A percentile compares a stretch with the other conserved stretches of the same genome.
phyloP scores from a whole-genome alignment of 2,797 vertebrate species.

The Chelidonichthys spinosus region DNA sequence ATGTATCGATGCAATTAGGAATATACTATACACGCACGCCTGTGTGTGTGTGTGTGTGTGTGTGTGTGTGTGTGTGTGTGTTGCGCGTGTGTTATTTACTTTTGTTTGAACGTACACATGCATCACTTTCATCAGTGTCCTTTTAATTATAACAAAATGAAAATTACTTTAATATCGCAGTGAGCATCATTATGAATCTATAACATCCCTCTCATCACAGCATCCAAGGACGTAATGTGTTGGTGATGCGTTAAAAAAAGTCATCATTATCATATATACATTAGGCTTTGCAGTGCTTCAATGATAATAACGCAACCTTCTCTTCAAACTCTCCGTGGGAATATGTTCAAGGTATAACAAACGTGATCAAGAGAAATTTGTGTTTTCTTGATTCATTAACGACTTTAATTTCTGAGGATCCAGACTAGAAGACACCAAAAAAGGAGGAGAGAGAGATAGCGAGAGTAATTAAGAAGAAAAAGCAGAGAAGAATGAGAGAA shows the following conservation, averaged over 20 bases:
- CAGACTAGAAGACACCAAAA: constrained; percentile 8
- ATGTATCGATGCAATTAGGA: constrained; percentile 8
- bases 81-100: constrained; percentile 15
- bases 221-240: constrained; percentile 14
- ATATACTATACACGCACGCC: neutral
- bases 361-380: constrained; percentile 15
- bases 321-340: constrained; percentile 3
- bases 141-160: constrained; percentile 59
- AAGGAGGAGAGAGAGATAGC: constrained; percentile 1
- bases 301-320: neutral
- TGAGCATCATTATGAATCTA: constrained; percentile 39
- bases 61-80: neutral
- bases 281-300: constrained; percentile 1
- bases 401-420: constrained; percentile 19
- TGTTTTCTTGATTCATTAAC: constrained; percentile 1
- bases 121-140: constrained; percentile 32
- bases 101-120: constrained; percentile 9
- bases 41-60: neutral
- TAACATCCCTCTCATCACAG: constrained; percentile 23
- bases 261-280: neutral
- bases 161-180: constrained; percentile 51
- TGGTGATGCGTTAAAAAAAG: constrained; percentile 6
- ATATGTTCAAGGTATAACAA: constrained; percentile 24
- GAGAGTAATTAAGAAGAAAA: constrained; percentile 42
- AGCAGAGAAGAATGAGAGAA: constrained; percentile 26